A percentile compares a stretch with the other conserved stretches of the same genome.
phyloP scores from a whole-genome alignment of 2,113 vertebrate species.

The Aplodontia rufa region DNA sequence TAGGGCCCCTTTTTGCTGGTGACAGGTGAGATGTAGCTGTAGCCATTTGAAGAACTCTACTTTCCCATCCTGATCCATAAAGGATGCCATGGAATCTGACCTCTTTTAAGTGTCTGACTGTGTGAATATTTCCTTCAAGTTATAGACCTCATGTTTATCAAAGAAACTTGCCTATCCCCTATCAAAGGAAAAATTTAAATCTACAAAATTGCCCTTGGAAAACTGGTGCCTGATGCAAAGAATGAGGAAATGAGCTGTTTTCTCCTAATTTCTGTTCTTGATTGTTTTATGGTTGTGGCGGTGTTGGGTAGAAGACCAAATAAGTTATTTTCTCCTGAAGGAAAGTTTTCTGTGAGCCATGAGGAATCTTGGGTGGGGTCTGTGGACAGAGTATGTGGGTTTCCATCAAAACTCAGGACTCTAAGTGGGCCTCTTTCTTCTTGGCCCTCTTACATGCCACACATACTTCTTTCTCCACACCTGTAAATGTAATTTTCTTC shows the following conservation, averaged over 20 bases:
- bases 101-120: neutral
- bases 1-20: slow-evolving; percentile 20
- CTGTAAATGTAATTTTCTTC: neutral
- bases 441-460: neutral
- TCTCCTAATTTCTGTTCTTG: slow-evolving; percentile 59
- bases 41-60: neutral
- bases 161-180: neutral
- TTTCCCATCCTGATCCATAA: slow-evolving; percentile 20
- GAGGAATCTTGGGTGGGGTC: neutral
- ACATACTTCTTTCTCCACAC: slow-evolving; percentile 23
- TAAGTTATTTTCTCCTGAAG: slow-evolving; percentile 56
- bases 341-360: slow-evolving; percentile 16
- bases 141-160: slow-evolving; percentile 20
- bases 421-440: neutral
- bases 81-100: neutral
- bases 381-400: neutral
- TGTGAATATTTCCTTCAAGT: slow-evolving; percentile 17
- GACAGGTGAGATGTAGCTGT: neutral
- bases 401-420: slow-evolving; percentile 32
- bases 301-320: slow-evolving; percentile 41
- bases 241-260: slow-evolving; percentile 71
- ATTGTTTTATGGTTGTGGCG: slow-evolving; percentile 15
- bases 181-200: slow-evolving; percentile 54
- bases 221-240: slow-evolving; percentile 48
- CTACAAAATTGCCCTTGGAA: slow-evolving; percentile 58